Base-by-base conservation (phyloP, 2,113 vertebrate genomes). In the Felis chaus region DNA sequence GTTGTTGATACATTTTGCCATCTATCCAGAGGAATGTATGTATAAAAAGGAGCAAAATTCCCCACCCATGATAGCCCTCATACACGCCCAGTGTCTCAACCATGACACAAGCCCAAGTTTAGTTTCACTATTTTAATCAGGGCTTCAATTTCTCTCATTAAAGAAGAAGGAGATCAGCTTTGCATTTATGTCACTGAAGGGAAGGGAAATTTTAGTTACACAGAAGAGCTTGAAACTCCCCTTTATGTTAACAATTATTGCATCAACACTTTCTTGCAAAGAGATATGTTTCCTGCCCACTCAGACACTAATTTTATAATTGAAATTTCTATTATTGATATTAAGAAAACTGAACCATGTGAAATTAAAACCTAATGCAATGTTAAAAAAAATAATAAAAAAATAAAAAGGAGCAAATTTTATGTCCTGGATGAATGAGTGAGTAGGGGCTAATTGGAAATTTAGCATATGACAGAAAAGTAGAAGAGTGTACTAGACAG, bases 41-140 rank as follows among this genome's bases (percentile, higher is more conserved):
- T 11, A 74, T 71, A 11, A 88, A 94, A 71, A 53, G 45, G 45
- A 45, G 45, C 45, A 45, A 45, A 45, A 45, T 45, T 45, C 50
- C 63, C 23, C 29, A 15, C 25, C 19, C 68, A 29, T 9, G 9
- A 21, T 3, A 16, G 21, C 45, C 23, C 45, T 61, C n/a, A 65
- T 15, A 33, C 15, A 48, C 3, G 1, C 27, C 53, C 48, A 94
- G 5, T 3, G 4, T 84, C 57, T 96, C 39, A 68, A 81, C 25
- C 73, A 57, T 0, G 6, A 69, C 16, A 19, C 7, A 2, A 89
- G 1, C 27, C 80, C 71, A 48, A 95, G 31, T 91, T 63, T 86
- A 81, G 39, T 83, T 73, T 71, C 97, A 85, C 92, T 97, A 18
- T 87, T 98, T 98, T 98, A 98, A 98, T 98, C 97, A 97, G 91